A percentile compares a stretch with the other conserved stretches of the same genome.
Conservation (phyloP, 2,113 vertebrate species). For the Chiloscyllium plagiosum region DNA sequence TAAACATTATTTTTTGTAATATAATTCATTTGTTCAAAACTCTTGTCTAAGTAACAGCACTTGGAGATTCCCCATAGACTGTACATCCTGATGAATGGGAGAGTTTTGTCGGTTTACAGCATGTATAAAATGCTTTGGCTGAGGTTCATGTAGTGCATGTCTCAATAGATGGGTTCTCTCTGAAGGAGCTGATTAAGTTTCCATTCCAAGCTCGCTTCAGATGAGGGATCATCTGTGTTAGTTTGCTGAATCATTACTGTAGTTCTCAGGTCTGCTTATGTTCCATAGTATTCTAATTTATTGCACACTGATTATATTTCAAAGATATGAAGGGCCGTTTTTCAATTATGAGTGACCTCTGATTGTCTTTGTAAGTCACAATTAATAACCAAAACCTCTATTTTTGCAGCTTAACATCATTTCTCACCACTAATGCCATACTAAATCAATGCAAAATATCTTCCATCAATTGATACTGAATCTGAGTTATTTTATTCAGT, state of each 20-base stretch:
- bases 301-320: not conserved
- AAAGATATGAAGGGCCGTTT: not conserved
- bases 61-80: not conserved
- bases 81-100: not conserved
- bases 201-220: not conserved
- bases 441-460: slow-evolving; percentile 9
- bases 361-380: not conserved
- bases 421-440: not conserved
- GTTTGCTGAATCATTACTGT: slow-evolving; percentile 1
- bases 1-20: not conserved
- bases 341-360: not conserved
- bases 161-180: not conserved
- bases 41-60: not conserved
- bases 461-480: not conserved
- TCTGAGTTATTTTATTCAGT: slow-evolving; percentile 5
- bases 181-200: not conserved
- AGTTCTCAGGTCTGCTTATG: not conserved
- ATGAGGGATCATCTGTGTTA: not conserved
- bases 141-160: not conserved
- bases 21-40: not conserved
- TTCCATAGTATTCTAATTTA: not conserved
- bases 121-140: not conserved
- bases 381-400: not conserved
- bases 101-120: not conserved
- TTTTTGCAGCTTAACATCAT: not conserved